A percentile compares a stretch with the other conserved stretches of the same genome.
Evolutionary conservation across 2,797 vertebrate species (phyloP).

Genomic region (Tangara arthus): DNA sequence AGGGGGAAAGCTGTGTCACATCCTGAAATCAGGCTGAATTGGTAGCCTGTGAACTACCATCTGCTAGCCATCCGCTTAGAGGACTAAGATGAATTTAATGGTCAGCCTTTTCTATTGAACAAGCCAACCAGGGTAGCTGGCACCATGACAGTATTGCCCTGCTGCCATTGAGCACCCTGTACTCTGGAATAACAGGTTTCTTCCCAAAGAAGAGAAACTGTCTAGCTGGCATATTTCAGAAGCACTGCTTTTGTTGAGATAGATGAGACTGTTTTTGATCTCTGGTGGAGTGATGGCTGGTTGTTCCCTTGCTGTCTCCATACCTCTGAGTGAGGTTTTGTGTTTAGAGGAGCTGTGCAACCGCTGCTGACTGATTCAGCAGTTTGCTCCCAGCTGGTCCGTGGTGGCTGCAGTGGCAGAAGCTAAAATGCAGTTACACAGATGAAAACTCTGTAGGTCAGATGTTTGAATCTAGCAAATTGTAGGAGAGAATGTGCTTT

Average conservation of each 20-base stretch:
- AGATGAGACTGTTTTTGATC: background rate
- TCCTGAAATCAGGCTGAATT: background rate
- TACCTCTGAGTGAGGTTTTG: background rate
- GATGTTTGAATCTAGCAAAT: constrained; percentile 25
- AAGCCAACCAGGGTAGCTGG: background rate
- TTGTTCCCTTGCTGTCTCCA: background rate
- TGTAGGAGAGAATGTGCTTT: constrained; percentile 52
- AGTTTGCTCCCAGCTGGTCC: background rate
- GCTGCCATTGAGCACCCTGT: background rate
- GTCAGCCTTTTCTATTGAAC: background rate
- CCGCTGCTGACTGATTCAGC: background rate
- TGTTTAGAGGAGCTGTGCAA: background rate
- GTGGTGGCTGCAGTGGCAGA: background rate
- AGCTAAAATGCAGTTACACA: background rate
- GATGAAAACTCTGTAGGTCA: constrained; percentile 10
- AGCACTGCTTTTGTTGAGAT: background rate
- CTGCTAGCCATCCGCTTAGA: background rate
- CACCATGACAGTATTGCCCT: background rate
- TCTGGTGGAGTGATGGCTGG: background rate
- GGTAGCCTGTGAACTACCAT: background rate
- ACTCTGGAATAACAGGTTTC: background rate
- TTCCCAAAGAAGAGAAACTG: background rate
- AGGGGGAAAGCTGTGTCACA: background rate
- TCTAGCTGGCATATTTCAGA: background rate
- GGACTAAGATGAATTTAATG: background rate